phyloP scores from a whole-genome alignment of 2,113 vertebrate genomes.

The Gnathonemus echidnorhynchus region DNA sequence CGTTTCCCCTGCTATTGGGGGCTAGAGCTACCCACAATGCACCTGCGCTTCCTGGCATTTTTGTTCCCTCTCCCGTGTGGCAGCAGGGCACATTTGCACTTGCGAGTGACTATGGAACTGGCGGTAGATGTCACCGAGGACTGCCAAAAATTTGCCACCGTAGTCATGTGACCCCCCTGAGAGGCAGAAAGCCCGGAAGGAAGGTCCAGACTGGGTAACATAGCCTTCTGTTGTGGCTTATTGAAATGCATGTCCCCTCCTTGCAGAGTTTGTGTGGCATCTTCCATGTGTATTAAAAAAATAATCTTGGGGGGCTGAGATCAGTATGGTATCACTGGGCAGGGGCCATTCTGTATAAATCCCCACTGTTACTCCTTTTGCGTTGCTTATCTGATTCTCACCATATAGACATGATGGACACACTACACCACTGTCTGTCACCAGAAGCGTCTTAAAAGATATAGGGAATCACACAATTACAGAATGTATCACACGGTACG shows the following conservation, averaged over 20 bases:
- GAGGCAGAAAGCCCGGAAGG: background rate
- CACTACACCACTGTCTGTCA: slow-evolving; percentile 11
- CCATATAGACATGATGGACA: slow-evolving; percentile 20
- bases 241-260: background rate
- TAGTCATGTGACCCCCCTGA: background rate
- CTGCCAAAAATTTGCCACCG: background rate
- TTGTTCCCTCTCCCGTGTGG: background rate
- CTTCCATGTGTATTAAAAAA: slow-evolving; percentile 24
- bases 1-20: background rate
- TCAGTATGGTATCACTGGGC: slow-evolving; percentile 13
- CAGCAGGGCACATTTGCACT: background rate
- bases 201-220: slow-evolving; percentile 8
- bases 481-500: background rate
- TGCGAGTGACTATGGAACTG: background rate
- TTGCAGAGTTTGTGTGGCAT: slow-evolving; percentile 12
- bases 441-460: slow-evolving; percentile 7
- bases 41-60: background rate
- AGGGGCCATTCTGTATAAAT: slow-evolving; percentile 23
- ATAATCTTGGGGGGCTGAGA: background rate
- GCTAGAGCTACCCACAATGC: background rate
- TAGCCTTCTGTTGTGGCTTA: background rate
- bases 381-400: slow-evolving; percentile 19
- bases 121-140: background rate
- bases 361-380: slow-evolving; percentile 24
- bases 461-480: background rate